Evolutionary conservation across 2,113 vertebrate species (phyloP), one percentile per base, ranked within the genome.

Genomic region (Scophthalmus maximus): DNA sequence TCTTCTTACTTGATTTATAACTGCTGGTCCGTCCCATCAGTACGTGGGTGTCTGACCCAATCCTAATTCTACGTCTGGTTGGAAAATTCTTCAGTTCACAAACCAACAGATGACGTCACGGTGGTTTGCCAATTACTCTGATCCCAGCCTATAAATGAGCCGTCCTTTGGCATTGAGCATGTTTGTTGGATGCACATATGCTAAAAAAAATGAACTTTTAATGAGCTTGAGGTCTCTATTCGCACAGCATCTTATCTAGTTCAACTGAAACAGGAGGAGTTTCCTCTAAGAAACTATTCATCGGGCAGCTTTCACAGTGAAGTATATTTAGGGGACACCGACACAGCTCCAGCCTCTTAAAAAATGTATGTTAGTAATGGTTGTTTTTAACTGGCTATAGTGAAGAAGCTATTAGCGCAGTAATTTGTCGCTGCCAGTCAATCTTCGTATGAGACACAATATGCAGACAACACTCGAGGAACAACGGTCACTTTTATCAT

Each of bases 401-500:
- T 25, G 55, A 42, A 57, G 17, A 61, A 44, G 32, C 52, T 29
- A 20, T 67, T 47, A 7, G 27, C 22, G 30, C 38, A 42, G 44
- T 73, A 73, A 63, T n/a, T 78, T 61, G 62, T 56, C 0, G 2
- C 42, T 72, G 44, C 52, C 32, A 32, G 20, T 75, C 53, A 47
- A 18, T 34, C 56, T 57, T 61, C 12, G 40, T 20, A 36, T 55
- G 12, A 66, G 8, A 76, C 17, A 12, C 38, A 72, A 63, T 6
- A 40, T 18, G n/a, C 27, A 47, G 38, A 59, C 27, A 64, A 61
- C 49, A 59, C 46, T 55, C 11, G 30, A 8, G 34, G 25, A 56
- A 62, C 36, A 40, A 52, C 29, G n/a, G 60, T 46, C 6, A 53
- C 50, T 75, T 68, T 50, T 11, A 36, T 12, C 4, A 5, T 44